A percentile compares a stretch with the other conserved stretches of the same genome.
Conservation (phyloP, 2,113 vertebrate genomes). For the Tetrao urogallus region DNA sequence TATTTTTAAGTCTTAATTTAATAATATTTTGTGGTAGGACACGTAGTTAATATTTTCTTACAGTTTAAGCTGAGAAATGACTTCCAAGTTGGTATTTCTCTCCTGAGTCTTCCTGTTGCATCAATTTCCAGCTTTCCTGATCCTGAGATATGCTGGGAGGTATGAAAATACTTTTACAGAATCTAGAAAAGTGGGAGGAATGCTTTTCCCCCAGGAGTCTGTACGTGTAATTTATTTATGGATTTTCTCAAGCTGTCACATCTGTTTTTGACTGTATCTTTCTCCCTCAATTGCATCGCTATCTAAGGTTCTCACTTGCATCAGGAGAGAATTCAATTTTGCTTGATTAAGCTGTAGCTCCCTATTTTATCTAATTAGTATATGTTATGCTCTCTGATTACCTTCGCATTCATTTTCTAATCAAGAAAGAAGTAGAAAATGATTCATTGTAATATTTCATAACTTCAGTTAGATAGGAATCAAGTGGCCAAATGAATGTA, state of each 20-base stretch:
- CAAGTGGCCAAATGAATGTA: background rate
- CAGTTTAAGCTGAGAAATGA: background rate
- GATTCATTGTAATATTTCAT: background rate
- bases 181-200: background rate
- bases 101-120: background rate
- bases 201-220: background rate
- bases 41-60: background rate
- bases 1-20: background rate
- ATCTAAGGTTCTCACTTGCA: background rate
- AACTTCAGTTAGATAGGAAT: conserved; percentile 35
- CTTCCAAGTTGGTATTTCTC: background rate
- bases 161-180: background rate
- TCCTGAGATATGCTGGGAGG: background rate
- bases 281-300: background rate
- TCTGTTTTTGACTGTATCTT: background rate
- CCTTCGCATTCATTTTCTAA: conserved; percentile 65
- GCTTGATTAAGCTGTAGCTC: conserved; percentile 42
- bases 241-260: background rate
- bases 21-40: background rate
- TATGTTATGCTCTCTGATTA: conserved; percentile 35
- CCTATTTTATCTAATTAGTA: conserved; percentile 28
- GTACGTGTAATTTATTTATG: background rate
- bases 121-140: background rate
- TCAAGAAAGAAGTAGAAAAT: conserved; percentile 27
- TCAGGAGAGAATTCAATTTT: conserved; percentile 30